Base-by-base conservation (phyloP, 2,888 invertebrate genomes). In the Synanthedon andrenaeformis region DNA sequence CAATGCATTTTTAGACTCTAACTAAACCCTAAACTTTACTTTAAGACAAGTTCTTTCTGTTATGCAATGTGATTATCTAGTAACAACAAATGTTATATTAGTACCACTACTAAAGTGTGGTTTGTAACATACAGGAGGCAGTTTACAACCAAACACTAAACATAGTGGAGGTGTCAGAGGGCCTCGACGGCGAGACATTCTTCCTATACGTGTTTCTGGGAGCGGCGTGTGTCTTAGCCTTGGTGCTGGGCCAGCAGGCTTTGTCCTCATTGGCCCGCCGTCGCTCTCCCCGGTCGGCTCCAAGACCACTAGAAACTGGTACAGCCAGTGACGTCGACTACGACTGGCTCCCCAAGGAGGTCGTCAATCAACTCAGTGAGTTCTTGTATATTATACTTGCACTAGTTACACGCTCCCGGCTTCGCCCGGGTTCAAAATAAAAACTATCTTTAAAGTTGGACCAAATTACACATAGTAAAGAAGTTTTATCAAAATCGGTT, bases 81-180 rank as follows among this genome's bases (percentile, higher is more conserved):
- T 17, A 17, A 19, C 2, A 17, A 17, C 19, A 19, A 19, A 19
- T 19, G 3, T 19, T 19, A 19, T 19, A 19, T 23, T 23, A 28
- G 28, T 28, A 28, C 28, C 3, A 28, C 3, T 28, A 35, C 35
- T 35, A 10, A 10, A 28, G 28, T 28, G 28, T 8, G 35, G 35
- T 2, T 35, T 10, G 35, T 35, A 10, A 8, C 1, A 12, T 89
- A 79, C 91, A 93, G 78, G 97, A 97, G 79, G 96, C 98, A 49
- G 96, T 99, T 3, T 99, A 96, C 90, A 99, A 99, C 79, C 97
- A 99, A 85, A 99, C 99, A 0, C 91, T 99, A 41, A 95, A 95
- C 81, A 95, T 99, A 55, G 92, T 96, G 3, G 99, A 99, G 82
- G 90, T 99, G 48, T 98, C 99, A 62, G 97, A 98, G 80, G 98